Percentiles rank a stretch among this genome's conserved stretches.
phyloP scores from a whole-genome alignment of 1,140 invertebrate genomes.

The Drosophila sproati region DNA sequence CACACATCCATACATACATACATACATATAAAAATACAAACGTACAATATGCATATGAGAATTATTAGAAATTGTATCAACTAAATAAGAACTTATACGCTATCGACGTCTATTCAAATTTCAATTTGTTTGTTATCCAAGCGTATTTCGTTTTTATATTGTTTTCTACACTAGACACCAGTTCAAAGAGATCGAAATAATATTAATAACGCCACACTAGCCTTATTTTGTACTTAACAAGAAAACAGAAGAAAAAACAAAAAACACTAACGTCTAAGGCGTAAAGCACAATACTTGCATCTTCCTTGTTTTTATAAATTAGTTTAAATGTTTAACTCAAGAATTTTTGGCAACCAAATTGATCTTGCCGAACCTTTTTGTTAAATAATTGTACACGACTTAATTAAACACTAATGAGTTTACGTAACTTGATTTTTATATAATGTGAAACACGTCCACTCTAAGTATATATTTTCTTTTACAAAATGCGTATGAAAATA shows the following conservation, averaged over 20 bases:
- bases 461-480: constrained; percentile 58
- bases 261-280: constrained; percentile 65
- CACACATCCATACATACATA: neutral
- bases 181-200: constrained; percentile 4
- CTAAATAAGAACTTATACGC: constrained; percentile 21
- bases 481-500: constrained; percentile 61
- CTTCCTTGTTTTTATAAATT: constrained; percentile 63
- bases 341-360: constrained; percentile 27
- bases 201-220: constrained; percentile 50
- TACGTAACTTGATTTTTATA: constrained; percentile 21
- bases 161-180: constrained; percentile 17
- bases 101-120: constrained; percentile 28
- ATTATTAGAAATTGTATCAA: constrained; percentile 19
- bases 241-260: constrained; percentile 33
- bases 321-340: constrained; percentile 56
- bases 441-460: constrained; percentile 61
- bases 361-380: constrained; percentile 52
- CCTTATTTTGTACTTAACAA: constrained; percentile 79
- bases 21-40: neutral
- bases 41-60: constrained; percentile 25
- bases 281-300: constrained; percentile 64
- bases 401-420: constrained; percentile 31
- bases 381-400: constrained; percentile 69
- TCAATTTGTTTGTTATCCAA: constrained; percentile 22
- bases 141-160: constrained; percentile 20